A percentile compares a stretch with the other conserved stretches of the same genome.
Evolutionary conservation across 2,113 vertebrate genomes (phyloP).

Genomic region (Percopsis transmontana): DNA sequence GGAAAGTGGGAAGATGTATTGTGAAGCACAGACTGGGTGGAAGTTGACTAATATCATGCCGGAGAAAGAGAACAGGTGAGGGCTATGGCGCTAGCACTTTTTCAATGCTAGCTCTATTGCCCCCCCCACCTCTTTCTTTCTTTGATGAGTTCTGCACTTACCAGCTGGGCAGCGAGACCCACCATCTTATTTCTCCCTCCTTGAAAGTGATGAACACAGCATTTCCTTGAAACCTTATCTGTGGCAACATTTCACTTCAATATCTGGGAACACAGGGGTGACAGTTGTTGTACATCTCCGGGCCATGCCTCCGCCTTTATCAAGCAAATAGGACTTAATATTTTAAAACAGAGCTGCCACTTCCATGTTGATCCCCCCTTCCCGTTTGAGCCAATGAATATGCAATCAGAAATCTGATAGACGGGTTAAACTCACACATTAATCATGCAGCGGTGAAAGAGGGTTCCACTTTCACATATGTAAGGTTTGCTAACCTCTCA

Average conservation of each 20-base stretch:
- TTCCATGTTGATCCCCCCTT: conserved; percentile 6
- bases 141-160: conserved; percentile 33
- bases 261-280: conserved; percentile 37
- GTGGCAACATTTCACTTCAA: conserved; percentile 35
- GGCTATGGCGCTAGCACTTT: not conserved
- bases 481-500: conserved; percentile 37
- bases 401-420: conserved; percentile 24
- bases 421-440: conserved; percentile 31
- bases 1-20: too few species aligned
- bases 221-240: conserved; percentile 61
- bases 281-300: conserved; percentile 10
- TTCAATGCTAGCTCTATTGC: not conserved
- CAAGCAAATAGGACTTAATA: conserved; percentile 27
- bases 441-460: conserved; percentile 28
- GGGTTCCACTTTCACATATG: conserved; percentile 20
- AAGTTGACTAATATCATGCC: not conserved
- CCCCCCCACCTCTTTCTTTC: not conserved
- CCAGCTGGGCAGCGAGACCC: conserved; percentile 32
- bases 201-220: conserved; percentile 52
- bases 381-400: conserved; percentile 19
- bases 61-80: conserved; percentile 21
- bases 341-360: conserved; percentile 28
- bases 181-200: conserved; percentile 38
- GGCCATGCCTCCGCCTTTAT: conserved; percentile 20
- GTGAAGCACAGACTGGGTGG: too few species aligned